Percentiles rank a stretch among this genome's conserved stretches.
Conservation (phyloP, 2,888 invertebrate species). For the Mimas tiliae region DNA sequence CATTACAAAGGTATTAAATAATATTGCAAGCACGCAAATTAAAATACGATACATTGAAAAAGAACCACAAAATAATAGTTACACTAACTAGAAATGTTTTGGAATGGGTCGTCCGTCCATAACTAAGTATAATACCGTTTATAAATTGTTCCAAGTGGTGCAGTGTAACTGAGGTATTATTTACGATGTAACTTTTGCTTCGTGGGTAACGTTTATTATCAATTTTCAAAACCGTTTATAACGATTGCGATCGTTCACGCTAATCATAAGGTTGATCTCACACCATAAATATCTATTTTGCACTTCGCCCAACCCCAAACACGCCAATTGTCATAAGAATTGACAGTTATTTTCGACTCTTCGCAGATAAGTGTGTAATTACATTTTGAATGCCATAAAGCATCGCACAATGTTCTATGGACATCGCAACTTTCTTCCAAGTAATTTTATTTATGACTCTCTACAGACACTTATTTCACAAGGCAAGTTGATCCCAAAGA, state of each 20-base stretch:
- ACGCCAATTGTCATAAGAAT: conserved; percentile 37
- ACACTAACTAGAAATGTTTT: neutral
- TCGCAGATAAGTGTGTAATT: conserved; percentile 39
- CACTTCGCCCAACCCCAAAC: conserved; percentile 35
- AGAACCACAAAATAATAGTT: conserved; percentile 8
- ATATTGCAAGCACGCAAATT: conserved; percentile 16
- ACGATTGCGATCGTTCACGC: conserved; percentile 11
- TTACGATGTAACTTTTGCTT: conserved; percentile 10
- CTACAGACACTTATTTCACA: conserved; percentile 43
- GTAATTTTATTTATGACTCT: conserved; percentile 39
- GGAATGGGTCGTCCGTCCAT: neutral
- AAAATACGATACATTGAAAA: neutral
- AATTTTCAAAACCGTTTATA: conserved; percentile 13
- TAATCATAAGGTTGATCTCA: conserved; percentile 33
- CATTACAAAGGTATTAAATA: conserved; percentile 9
- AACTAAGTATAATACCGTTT: conserved; percentile 7
- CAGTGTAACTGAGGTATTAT: neutral
- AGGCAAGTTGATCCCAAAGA: conserved; percentile 46
- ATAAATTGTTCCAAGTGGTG: neutral
- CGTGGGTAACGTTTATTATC: neutral
- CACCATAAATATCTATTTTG: conserved; percentile 29
- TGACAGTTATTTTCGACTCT: conserved; percentile 36
- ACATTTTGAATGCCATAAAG: conserved; percentile 38
- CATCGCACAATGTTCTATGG: conserved; percentile 24
- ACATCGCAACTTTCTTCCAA: conserved; percentile 32